Conservation (phyloP, 1,140 invertebrate species). For the Meloidogyne floridensis region DNA sequence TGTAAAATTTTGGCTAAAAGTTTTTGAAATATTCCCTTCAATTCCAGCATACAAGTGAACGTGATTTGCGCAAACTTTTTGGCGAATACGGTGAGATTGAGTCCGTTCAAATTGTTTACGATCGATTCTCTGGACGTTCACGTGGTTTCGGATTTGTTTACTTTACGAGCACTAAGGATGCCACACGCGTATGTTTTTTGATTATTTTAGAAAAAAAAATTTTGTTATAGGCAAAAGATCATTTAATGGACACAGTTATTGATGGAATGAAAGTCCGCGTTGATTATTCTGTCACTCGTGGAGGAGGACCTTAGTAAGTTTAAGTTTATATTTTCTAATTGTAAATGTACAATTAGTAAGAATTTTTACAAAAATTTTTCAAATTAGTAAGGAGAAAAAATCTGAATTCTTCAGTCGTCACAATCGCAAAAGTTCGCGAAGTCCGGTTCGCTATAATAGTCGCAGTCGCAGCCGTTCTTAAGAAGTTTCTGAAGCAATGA, state of each 20-base stretch:
- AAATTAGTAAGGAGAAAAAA: constrained; percentile 12
- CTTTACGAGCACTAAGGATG: constrained; percentile 84
- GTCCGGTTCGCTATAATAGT: constrained; percentile 26
- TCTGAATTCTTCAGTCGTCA: constrained; percentile 28
- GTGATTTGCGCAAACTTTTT: constrained; percentile 41
- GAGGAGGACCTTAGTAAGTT: constrained; percentile 40
- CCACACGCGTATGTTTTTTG: constrained; percentile 72
- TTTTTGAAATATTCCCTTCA: neutral
- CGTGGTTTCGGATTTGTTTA: constrained; percentile 96
- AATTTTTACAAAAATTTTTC: neutral
- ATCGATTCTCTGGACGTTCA: constrained; percentile 76
- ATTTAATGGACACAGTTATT: constrained; percentile 88
- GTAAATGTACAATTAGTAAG: neutral
- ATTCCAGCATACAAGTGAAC: constrained; percentile 38
- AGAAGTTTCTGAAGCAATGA: neutral
- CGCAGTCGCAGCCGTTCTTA: constrained; percentile 36
- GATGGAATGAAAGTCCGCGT: constrained; percentile 89
- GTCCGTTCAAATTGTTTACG: constrained; percentile 44
- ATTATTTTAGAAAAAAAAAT: neutral
- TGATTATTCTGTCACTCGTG: constrained; percentile 86
- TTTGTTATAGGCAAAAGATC: constrained; percentile 77
- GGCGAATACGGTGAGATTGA: constrained; percentile 44
- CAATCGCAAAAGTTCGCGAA: constrained; percentile 20
- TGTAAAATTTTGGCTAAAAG: constrained; percentile 22
- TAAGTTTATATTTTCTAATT: neutral